Evolutionary conservation across 1,140 invertebrate genomes (phyloP), one percentile per base, ranked within the genome.

Genomic region (Bombus picipes): DNA sequence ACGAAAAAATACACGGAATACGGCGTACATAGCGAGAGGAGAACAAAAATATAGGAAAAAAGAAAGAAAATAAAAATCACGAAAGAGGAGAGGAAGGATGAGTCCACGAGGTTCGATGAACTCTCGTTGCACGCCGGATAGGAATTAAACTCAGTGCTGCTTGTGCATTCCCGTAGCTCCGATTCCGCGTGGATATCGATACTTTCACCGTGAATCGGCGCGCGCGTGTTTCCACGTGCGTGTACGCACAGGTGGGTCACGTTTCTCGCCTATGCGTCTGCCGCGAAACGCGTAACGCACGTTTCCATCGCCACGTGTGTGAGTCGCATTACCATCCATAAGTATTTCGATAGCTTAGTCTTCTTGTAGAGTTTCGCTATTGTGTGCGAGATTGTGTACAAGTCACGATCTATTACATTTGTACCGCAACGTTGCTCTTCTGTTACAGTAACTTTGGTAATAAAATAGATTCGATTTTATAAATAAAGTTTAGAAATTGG

Each of bases 131-230:
- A 43, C 72, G n/a, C 28, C 39, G 66, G 47, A 75, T 70, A 86
- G 70, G 77, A 65, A 81, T 85, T 81, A 76, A 53, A 72, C 65
- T 37, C 22, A 18, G 9, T 41, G 85, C 6, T 25, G 73, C 37
- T 25, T 41, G 81, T 78, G 85, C 81, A 86, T 83, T 86, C 81
- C 57, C 66, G 62, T 39, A 75, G 62, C 81, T 82, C 47, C 81
- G 86, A 87, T 71, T 76, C 32, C 81, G 78, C 62, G 75, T 82
- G 79, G 72, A 72, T 88, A 89, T 90, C 83, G 79, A 88, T 90
- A 90, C 89, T 90, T 90, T 90, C 88, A 90, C 88, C 88, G 79
- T 90, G 86, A 90, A 90, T 90, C 86, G 43, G 41, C 37, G 79
- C 32, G 59, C 71, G 4, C 32, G 84, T 74, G 81, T 66, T 53